Conservation (phyloP, 2,797 vertebrate genomes). For the Thamnophis elegans region DNA sequence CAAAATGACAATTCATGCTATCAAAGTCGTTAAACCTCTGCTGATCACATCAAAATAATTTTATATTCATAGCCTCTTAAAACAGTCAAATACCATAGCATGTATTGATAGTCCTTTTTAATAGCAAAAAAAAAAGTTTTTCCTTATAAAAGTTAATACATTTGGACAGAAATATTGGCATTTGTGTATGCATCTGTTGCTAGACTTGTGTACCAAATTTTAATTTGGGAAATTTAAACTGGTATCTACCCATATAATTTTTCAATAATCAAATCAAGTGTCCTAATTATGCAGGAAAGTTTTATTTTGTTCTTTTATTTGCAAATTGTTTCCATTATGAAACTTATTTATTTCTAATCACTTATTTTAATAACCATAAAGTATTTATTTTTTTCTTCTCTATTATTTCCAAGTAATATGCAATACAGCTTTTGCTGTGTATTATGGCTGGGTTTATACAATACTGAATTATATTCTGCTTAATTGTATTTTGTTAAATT, state of each 20-base stretch:
- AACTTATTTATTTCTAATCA: background rate
- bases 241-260: slow-evolving; percentile 1
- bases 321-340: background rate
- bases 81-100: background rate
- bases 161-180: background rate
- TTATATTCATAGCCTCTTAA: background rate
- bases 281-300: background rate
- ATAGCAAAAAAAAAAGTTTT: background rate
- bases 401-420: background rate
- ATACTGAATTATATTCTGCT: background rate
- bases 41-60: background rate
- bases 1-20: background rate
- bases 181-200: background rate
- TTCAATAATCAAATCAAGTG: background rate
- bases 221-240: slow-evolving; percentile 26
- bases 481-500: background rate
- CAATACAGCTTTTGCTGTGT: background rate
- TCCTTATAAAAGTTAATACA: background rate
- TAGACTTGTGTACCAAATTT: background rate
- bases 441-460: background rate
- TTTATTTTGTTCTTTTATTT: background rate
- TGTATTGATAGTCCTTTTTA: background rate
- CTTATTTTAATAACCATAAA: background rate
- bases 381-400: background rate
- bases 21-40: background rate